Conservation (phyloP, 2,797 vertebrate species). For the Sebastes minor region DNA sequence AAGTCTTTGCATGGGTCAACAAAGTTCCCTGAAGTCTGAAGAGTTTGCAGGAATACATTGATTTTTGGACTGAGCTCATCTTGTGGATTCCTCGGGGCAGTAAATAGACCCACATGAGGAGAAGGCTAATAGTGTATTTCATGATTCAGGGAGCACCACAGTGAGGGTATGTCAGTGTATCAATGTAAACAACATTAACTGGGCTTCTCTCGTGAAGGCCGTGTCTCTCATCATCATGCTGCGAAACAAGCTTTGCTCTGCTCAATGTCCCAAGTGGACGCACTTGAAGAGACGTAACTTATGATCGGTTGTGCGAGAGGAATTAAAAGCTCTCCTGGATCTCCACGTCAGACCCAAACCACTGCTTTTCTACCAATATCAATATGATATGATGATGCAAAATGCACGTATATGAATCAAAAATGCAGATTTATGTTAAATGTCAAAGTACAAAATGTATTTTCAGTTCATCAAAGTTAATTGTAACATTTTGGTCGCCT, state of each 20-base stretch:
- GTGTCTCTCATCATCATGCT: neutral
- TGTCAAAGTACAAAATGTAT: neutral
- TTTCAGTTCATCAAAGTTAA: too few species aligned
- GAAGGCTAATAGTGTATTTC: constrained; percentile 1
- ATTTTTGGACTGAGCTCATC: neutral
- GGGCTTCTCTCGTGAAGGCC: neutral
- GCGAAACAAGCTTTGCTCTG: neutral
- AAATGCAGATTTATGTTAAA: neutral
- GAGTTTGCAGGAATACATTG: neutral
- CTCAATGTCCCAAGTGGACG: neutral
- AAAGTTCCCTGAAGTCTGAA: neutral
- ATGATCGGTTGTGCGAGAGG: neutral
- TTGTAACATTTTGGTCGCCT: too few species aligned
- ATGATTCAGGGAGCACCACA: neutral
- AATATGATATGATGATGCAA: neutral
- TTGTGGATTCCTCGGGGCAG: neutral
- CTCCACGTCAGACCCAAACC: too few species aligned
- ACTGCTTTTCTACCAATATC: neutral
- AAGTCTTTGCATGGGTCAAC: neutral
- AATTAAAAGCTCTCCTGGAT: neutral
- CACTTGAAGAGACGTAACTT: neutral
- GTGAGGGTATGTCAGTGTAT: neutral
- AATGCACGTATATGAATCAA: neutral
- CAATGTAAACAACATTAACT: constrained; percentile 16
- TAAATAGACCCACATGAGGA: neutral